phyloP scores from a whole-genome alignment of 2,113 vertebrate species.

The Hipposideros armiger region DNA sequence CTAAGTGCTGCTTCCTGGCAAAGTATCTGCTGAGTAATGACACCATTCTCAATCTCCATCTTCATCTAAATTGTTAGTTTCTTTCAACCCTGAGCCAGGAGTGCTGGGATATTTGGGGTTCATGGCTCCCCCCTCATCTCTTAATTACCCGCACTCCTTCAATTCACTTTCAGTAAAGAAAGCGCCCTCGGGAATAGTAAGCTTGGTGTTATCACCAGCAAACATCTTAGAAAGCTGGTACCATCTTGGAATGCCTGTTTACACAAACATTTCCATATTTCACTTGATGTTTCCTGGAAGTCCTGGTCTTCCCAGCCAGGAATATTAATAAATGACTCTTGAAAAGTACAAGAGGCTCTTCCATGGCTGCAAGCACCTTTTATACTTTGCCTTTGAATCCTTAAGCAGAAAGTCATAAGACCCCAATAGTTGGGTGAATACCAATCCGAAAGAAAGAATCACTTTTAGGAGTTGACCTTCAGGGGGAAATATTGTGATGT shows the following conservation, averaged over 20 bases:
- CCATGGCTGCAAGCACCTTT: not conserved
- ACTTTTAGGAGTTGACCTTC: not conserved
- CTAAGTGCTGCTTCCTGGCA: not conserved
- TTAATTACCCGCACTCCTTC: not conserved
- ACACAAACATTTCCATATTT: slow-evolving; percentile 35
- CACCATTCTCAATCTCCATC: not conserved
- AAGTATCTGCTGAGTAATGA: not conserved
- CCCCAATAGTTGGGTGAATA: not conserved
- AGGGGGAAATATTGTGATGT: not conserved
- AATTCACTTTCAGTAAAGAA: not conserved
- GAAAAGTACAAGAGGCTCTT: not conserved
- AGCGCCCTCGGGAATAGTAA: not conserved
- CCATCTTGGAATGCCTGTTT: slow-evolving; percentile 1
- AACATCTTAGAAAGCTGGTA: not conserved
- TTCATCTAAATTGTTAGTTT: not conserved
- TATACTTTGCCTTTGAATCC: not conserved
- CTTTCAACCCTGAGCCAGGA: not conserved
- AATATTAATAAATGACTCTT: not conserved
- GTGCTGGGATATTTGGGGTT: not conserved
- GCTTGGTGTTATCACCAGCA: not conserved
- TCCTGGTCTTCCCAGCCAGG: not conserved
- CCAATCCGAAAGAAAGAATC: not conserved
- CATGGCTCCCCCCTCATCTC: not conserved
- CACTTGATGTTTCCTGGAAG: slow-evolving; percentile 52
- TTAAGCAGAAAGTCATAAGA: not conserved